Evolutionary conservation across 2,113 vertebrate genomes (phyloP).

Genomic region (Sinocyclocheilus anshuiensis): DNA sequence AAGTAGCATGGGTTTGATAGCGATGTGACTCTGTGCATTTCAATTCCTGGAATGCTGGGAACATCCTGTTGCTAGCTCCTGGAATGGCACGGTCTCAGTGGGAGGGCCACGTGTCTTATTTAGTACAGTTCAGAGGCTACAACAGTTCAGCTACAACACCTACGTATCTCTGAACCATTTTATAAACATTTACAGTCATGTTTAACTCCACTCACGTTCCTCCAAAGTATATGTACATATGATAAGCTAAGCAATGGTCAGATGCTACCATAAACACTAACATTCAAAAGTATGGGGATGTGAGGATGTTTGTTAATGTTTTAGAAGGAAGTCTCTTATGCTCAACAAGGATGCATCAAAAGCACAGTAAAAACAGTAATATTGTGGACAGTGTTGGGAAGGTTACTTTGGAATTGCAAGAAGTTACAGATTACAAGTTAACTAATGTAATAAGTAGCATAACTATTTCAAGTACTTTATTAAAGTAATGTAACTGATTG

Average conservation of each 20-base stretch:
- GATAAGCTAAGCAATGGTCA: neutral
- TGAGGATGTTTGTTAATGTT: neutral
- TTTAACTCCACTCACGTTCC: neutral
- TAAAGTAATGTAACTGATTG: too few relatives aligned
- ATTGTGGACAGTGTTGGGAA: too few relatives aligned
- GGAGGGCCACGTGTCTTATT: neutral
- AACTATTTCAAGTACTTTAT: too few relatives aligned
- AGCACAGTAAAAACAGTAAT: neutral
- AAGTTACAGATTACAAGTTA: too few relatives aligned
- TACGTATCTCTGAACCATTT: neutral
- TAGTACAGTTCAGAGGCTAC: neutral
- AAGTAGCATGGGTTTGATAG: neutral
- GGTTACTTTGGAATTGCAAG: too few relatives aligned
- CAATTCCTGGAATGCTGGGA: conserved; percentile 37
- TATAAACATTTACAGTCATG: too few relatives aligned
- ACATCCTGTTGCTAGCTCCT: conserved; percentile 15
- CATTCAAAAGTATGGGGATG: too few relatives aligned
- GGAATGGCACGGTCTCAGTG: neutral
- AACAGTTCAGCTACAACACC: neutral
- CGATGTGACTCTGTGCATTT: neutral
- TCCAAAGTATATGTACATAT: neutral
- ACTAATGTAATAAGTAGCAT: too few relatives aligned
- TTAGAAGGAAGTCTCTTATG: neutral
- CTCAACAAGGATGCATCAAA: neutral
- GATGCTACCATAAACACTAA: neutral